A percentile compares a stretch with the other conserved stretches of the same genome.
phyloP scores from a whole-genome alignment of 2,888 invertebrate species.

The Scrobipalpa costella region DNA sequence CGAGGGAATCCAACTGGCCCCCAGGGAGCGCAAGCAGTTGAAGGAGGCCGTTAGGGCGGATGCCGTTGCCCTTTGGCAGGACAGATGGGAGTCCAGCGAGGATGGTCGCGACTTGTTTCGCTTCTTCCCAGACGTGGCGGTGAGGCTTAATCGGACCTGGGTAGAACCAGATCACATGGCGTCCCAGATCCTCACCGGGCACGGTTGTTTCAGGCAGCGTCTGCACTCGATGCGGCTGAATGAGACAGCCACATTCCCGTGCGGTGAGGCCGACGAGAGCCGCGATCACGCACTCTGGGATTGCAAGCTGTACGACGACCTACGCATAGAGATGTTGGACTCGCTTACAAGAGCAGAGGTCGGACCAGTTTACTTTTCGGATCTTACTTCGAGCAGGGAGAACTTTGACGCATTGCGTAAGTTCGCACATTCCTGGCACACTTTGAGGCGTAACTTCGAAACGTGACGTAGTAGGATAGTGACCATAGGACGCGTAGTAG shows the following conservation, averaged over 20 bases:
- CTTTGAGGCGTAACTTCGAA: not conserved
- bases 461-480: no score
- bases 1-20: no score
- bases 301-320: slow-evolving; percentile 10
- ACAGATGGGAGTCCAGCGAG: not conserved
- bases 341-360: not conserved
- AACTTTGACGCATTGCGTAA: not conserved
- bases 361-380: slow-evolving; percentile 11
- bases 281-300: slow-evolving; percentile 24
- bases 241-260: slow-evolving; percentile 19
- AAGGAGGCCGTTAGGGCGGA: not conserved
- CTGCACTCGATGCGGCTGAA: no score
- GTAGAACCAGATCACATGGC: slow-evolving; percentile 24
- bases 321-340: slow-evolving; percentile 4
- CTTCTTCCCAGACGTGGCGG: slow-evolving; percentile 15
- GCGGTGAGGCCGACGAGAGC: slow-evolving; percentile 13
- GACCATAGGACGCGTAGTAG: no score
- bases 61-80: slow-evolving; percentile 13
- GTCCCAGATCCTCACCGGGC: no score
- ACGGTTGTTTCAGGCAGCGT: no score
- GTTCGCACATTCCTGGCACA: slow-evolving; percentile 13
- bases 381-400: not conserved
- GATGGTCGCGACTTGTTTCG: slow-evolving; percentile 13
- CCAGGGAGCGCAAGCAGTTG: not conserved
- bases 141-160: not conserved